A percentile compares a stretch with the other conserved stretches of the same genome.
These are phyloP conservation scores for Drosophila hydei DNA, from an alignment of 1,140 invertebrate species.

Conservation along the genomic window DNA sequence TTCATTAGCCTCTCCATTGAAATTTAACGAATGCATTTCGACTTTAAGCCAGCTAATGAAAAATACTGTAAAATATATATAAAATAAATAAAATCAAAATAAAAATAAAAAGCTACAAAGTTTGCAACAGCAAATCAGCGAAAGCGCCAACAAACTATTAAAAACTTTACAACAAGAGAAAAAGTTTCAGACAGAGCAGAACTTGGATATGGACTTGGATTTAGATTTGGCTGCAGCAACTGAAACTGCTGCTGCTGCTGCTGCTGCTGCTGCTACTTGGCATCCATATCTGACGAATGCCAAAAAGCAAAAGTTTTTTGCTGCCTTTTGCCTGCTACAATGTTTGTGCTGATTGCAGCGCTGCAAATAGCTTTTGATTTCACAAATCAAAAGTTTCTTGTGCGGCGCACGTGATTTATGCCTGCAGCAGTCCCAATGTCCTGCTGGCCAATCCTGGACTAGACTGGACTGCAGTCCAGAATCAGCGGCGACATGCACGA, in stretches of 20 bases:
- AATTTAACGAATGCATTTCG: slow-evolving; percentile 58
- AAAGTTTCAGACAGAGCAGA: slow-evolving; percentile 58
- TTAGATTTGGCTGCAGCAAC: slow-evolving; percentile 29
- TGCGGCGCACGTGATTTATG: slow-evolving; percentile 82
- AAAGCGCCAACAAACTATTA: slow-evolving; percentile 81
- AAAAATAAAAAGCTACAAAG: slow-evolving; percentile 41
- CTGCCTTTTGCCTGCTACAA: slow-evolving; percentile 54
- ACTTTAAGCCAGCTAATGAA: slow-evolving; percentile 46
- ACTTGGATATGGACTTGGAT: slow-evolving; percentile 22
- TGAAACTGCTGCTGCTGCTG: slow-evolving; percentile 12
- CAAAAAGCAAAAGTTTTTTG: slow-evolving; percentile 78
- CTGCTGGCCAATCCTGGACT: slow-evolving; percentile 8
- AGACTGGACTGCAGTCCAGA: slow-evolving; percentile 28
- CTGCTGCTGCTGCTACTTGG: slow-evolving; percentile 50
- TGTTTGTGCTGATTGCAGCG: slow-evolving; percentile 84
- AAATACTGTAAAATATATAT: not conserved
- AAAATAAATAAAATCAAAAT: not conserved
- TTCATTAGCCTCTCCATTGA: slow-evolving; percentile 70
- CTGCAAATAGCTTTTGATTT: slow-evolving; percentile 84
- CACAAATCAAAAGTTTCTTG: slow-evolving; percentile 84
- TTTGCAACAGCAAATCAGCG: slow-evolving; percentile 76
- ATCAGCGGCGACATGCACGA: slow-evolving; percentile 66
- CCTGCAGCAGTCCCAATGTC: slow-evolving; percentile 59
- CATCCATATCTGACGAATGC: slow-evolving; percentile 81
- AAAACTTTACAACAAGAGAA: slow-evolving; percentile 79